A percentile compares a stretch with the other conserved stretches of the same genome.
Evolutionary conservation across 1,140 invertebrate genomes (phyloP).

Genomic region (Hydropsyche tenuis): DNA sequence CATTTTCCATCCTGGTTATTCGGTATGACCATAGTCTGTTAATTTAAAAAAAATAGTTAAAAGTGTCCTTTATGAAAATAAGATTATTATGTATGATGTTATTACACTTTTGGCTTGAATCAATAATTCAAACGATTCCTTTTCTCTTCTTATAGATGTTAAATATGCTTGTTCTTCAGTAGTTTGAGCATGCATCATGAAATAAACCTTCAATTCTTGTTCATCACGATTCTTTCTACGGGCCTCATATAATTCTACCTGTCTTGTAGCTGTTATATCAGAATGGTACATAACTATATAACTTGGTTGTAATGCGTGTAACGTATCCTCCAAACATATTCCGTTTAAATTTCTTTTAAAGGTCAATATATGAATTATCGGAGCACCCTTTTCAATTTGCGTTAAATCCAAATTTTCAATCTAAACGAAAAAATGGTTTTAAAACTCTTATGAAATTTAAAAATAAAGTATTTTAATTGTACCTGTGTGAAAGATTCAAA

Average conservation of each 20-base stretch:
- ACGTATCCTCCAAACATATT: slow-evolving; percentile 70
- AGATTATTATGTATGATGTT: too few relatives aligned
- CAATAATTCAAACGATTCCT: slow-evolving; percentile 91
- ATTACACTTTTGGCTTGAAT: slow-evolving; percentile 90
- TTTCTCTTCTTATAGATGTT: slow-evolving; percentile 87
- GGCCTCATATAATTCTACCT: slow-evolving; percentile 85
- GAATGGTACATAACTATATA: slow-evolving; percentile 92
- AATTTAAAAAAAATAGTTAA: slow-evolving; percentile 23
- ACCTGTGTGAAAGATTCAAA: slow-evolving; percentile 75
- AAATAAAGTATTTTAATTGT: slow-evolving; percentile 42
- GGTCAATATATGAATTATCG: slow-evolving; percentile 76
- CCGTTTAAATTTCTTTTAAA: slow-evolving; percentile 76
- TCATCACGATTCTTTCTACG: slow-evolving; percentile 67
- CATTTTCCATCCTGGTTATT: slow-evolving; percentile 89
- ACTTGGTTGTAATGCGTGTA: slow-evolving; percentile 75
- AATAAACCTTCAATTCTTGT: slow-evolving; percentile 78
- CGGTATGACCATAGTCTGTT: slow-evolving; percentile 89
- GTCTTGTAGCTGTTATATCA: slow-evolving; percentile 84
- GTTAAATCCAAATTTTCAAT: slow-evolving; percentile 72
- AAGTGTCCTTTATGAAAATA: too few relatives aligned
- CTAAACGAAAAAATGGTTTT: slow-evolving; percentile 52
- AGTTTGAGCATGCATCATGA: slow-evolving; percentile 87
- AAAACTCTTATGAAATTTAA: not conserved
- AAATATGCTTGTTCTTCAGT: slow-evolving; percentile 96
- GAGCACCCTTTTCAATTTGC: slow-evolving; percentile 63